These are phyloP conservation scores for Sebastes elongatus DNA, from an alignment of 2,797 vertebrate genomes.

Conservation along the genomic window DNA sequence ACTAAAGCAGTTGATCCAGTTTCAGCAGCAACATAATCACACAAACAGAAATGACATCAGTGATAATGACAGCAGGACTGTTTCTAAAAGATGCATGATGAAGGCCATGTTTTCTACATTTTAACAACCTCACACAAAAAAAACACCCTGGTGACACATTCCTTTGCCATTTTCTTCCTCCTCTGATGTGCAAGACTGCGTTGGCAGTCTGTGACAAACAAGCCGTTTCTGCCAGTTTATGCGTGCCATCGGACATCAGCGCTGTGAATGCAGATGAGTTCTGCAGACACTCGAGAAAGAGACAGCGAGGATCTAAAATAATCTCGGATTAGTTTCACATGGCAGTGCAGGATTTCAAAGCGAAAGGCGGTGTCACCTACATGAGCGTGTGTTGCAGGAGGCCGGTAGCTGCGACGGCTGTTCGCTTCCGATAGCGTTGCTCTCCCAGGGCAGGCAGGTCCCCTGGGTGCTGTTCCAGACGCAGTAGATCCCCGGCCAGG, in stretches of 20 bases:
- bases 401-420: conserved; percentile 71
- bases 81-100: background rate
- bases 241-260: conserved; percentile 9
- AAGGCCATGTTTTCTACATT: background rate
- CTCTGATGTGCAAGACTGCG: conserved; percentile 11
- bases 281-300: conserved; percentile 5
- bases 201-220: conserved; percentile 32
- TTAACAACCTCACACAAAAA: background rate
- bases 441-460: conserved; percentile 88
- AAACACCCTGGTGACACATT: background rate
- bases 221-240: conserved; percentile 8
- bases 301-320: background rate
- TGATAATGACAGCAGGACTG: background rate
- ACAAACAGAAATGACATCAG: background rate
- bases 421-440: conserved; percentile 49
- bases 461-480: conserved; percentile 82
- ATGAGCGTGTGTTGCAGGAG: conserved; percentile 84
- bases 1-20: background rate
- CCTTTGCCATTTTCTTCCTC: conserved; percentile 2
- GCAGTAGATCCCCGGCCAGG: conserved; percentile 87
- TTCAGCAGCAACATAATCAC: background rate
- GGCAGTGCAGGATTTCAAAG: background rate
- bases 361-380: conserved; percentile 71
- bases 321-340: background rate
- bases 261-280: conserved; percentile 19